Evolutionary conservation across 2,888 invertebrate genomes (phyloP), one percentile per base, ranked within the genome.

Genomic region (Meteorus cinctellus): DNA sequence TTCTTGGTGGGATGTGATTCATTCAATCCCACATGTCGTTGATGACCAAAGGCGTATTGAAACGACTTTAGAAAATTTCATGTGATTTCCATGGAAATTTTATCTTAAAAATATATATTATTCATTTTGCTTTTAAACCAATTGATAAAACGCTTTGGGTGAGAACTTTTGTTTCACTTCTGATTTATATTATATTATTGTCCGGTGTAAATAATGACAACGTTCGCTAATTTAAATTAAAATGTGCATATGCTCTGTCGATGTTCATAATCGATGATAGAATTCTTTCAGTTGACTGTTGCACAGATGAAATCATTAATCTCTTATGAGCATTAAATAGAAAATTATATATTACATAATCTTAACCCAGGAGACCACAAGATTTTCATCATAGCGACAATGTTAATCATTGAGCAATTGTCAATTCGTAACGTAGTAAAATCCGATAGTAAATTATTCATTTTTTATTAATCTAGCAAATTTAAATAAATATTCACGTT

Each of bases 351-450:
- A 41, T 41, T 8, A 48, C 5, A 41, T n/a, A 48, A 48, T n/a
- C 1, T n/a, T 4, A 48, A 48, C 48, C n/a, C n/a, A 1, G 29
- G 19, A 72, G 29, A 41, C 24, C 24, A 29, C 14, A 14, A 29
- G 48, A 67, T 29, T 65, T 65, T 10, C 63, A 72, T 72, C n/a
- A 63, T 63, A 19, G 31, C n/a, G 29, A 19, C 16, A 72, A 16
- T 27, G 48, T 72, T 12, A 29, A 29, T 80, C 78, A 77, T 72
- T 79, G 80, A 79, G 75, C 79, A 68, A 77, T 74, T 79, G 81
- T 80, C 81, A 81, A 81, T 81, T 82, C 81, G 31, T 63, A 72
- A 31, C 6, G 34, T n/a, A 62, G 29, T 3, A 41, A 24, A 59
- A 59, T 70, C n/a, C 29, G 29, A 70, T 70, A 2, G 34, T 24